Percentiles rank a stretch among this genome's conserved stretches.
phyloP scores from a whole-genome alignment of 2,113 vertebrate genomes.

The Chaetops frenatus region DNA sequence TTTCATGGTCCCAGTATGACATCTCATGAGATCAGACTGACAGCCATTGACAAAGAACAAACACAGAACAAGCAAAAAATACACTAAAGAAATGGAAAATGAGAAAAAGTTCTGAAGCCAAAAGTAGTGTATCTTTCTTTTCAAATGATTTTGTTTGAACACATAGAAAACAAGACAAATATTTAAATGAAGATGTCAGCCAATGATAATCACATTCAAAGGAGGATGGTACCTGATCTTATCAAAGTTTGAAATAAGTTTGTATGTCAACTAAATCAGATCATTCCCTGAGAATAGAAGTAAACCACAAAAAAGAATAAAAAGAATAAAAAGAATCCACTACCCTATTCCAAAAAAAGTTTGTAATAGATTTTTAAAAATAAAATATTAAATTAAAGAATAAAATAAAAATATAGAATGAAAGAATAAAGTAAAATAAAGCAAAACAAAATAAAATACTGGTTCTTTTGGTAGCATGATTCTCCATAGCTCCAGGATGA shows the following conservation, averaged over 20 bases:
- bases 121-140: neutral
- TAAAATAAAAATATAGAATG: neutral
- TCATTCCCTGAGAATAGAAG: neutral
- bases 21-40: slow-evolving; percentile 1
- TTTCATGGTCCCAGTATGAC: neutral
- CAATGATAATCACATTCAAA: neutral
- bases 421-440: neutral
- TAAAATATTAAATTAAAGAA: neutral
- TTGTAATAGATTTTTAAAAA: neutral
- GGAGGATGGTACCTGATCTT: neutral
- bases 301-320: neutral
- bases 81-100: neutral
- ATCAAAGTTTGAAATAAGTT: neutral
- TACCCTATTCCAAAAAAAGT: neutral
- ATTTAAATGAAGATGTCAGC: neutral
- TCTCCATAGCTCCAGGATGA: neutral
- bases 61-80: neutral
- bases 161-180: neutral
- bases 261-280: neutral
- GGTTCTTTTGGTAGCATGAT: neutral
- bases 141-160: neutral
- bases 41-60: neutral
- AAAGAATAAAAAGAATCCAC: neutral
- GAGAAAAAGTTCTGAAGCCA: neutral
- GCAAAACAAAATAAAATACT: neutral